Evolutionary conservation across 2,797 vertebrate species (phyloP), one percentile per base, ranked within the genome.

Genomic region (Psittacula echo): DNA sequence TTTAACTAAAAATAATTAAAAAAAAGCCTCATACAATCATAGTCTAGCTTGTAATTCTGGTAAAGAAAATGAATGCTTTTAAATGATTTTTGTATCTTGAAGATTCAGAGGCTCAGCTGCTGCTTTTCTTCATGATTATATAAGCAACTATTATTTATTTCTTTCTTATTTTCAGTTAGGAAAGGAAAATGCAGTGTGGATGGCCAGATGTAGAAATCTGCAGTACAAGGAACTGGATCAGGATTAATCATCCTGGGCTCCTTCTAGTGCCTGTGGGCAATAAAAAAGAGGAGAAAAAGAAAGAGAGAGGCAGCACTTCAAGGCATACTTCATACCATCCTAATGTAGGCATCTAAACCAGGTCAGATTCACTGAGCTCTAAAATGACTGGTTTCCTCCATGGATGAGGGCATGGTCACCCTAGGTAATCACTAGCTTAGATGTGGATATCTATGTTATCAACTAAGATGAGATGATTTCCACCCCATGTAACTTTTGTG

Each of bases 291-390:
- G 29, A 60, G 21, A 39, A 42, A 66, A 23, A 34, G 37, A 34
- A 15, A 44, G 5, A 76, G 37, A 82, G 47, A 54, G 88, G 77
- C 83, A 80, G n/a, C 50, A 78, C 27, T 93, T 50, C 56, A 76
- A 92, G 67, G 64, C 51, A 77, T 87, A 81, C 92, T 93, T 95
- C 90, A 94, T 67, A 58, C 30, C 9, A 87, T 79, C 39, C 56
- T 87, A 67, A 89, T 56, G 75, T 42, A 87, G 75, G 19, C 60
- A 85, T 90, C 84, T 76, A 87, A 96, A 96, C 65, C 90, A 95
- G 94, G 90, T 93, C 86, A 93, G 61, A 60, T 80, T 61, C 84
- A 68, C 26, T 71, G 86, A 85, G 84, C 41, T 80, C 81, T 85
- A 27, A 89, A 95, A 91, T 66, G 39, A 53, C 87, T 80, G 15